These are phyloP conservation scores for Steromphala cineraria DNA, from an alignment of 2,888 invertebrate genomes.

Conservation along the genomic window DNA sequence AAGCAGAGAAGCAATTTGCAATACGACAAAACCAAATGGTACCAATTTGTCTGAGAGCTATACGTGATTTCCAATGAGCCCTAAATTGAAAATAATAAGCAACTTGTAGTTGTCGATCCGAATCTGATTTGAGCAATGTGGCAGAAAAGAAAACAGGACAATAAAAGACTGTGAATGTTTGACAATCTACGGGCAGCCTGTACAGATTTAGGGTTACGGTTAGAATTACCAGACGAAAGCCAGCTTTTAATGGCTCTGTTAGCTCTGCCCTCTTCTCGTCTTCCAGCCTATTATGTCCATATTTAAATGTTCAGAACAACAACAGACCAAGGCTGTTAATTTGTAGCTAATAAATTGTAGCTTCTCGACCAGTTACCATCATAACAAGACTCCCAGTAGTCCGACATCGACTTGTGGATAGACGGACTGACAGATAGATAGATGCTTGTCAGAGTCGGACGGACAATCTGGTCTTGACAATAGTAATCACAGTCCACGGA, in stretches of 20 bases:
- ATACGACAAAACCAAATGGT: slow-evolving; percentile 7
- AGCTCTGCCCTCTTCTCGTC: not conserved
- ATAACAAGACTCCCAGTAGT: not conserved
- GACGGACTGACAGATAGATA: not conserved
- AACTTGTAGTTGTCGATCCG: not conserved
- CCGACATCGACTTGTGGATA: not conserved
- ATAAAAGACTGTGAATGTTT: not conserved
- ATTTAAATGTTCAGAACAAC: slow-evolving; percentile 4
- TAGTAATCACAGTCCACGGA: too few relatives aligned
- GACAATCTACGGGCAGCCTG: not conserved
- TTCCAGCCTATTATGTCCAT: not conserved
- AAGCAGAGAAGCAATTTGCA: not conserved
- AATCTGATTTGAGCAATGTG: slow-evolving; percentile 10
- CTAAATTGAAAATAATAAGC: slow-evolving; percentile 20
- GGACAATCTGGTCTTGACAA: too few relatives aligned
- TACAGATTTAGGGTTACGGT: not conserved
- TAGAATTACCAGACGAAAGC: not conserved
- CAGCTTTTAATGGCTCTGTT: slow-evolving; percentile 1
- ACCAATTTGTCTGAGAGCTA: slow-evolving; percentile 18
- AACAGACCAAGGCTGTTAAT: not conserved
- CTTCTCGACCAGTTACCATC: not conserved
- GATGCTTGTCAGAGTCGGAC: not conserved
- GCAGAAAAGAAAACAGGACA: not conserved
- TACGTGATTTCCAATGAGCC: not conserved
- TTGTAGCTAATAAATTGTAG: not conserved